Evolutionary conservation across 2,888 invertebrate genomes (phyloP).

Genomic region (Autographa gamma): DNA sequence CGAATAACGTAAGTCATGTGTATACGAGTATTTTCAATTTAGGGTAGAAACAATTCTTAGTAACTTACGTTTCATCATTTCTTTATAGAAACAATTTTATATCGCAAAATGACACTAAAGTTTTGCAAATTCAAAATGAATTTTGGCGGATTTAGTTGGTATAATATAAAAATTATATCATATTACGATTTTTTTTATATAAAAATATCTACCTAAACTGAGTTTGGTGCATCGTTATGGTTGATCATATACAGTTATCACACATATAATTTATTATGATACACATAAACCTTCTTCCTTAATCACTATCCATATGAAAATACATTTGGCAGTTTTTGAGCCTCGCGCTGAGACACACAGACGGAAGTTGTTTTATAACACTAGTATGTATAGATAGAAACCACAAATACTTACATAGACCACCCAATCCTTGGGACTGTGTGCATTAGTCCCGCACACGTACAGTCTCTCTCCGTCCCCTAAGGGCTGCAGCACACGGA

Average conservation of each 20-base stretch:
- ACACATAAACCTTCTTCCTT: too few relatives aligned
- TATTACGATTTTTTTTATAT: too few relatives aligned
- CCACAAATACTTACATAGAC: slow-evolving; percentile 86
- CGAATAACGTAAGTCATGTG: background rate
- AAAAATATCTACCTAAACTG: too few relatives aligned
- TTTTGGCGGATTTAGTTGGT: too few relatives aligned
- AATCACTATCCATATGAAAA: too few relatives aligned
- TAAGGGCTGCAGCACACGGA: slow-evolving; percentile 90
- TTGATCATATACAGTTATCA: too few relatives aligned
- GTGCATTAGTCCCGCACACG: slow-evolving; percentile 91
- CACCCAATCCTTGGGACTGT: slow-evolving; percentile 90
- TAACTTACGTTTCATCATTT: background rate
- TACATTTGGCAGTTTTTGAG: too few relatives aligned
- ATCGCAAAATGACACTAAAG: background rate
- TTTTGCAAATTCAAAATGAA: background rate
- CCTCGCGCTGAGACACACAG: too few relatives aligned
- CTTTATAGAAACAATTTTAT: background rate
- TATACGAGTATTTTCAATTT: background rate
- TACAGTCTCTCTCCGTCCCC: slow-evolving; percentile 90
- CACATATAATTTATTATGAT: too few relatives aligned
- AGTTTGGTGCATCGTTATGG: too few relatives aligned
- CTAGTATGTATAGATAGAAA: background rate
- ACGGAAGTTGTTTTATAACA: too few relatives aligned
- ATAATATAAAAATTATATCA: too few relatives aligned
- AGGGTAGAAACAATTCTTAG: background rate